phyloP scores from a whole-genome alignment of 2,888 invertebrate species.

The Operophtera brumata region DNA sequence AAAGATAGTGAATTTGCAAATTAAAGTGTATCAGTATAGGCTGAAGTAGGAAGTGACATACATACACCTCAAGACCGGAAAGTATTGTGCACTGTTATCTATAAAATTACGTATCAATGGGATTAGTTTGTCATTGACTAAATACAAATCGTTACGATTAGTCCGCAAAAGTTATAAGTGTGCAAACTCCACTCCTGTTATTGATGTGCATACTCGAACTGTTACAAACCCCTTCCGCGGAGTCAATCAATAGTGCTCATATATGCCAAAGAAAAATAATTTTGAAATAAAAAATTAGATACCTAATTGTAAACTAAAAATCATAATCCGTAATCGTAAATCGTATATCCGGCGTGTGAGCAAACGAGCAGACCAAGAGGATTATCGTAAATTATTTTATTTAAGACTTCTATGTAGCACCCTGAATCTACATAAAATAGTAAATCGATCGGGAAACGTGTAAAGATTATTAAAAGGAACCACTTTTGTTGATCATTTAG shows the following conservation, averaged over 20 bases:
- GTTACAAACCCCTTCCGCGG: conserved; percentile 44
- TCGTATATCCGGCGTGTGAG: conserved; percentile 30
- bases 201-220: not conserved
- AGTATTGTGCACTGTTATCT: conserved; percentile 49
- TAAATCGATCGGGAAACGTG: no score
- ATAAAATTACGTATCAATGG: conserved; percentile 50
- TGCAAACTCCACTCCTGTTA: conserved; percentile 44
- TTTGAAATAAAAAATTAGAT: conserved; percentile 28
- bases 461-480: no score
- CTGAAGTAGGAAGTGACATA: conserved; percentile 27
- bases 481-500: no score
- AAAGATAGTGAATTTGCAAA: conserved; percentile 23
- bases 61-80: conserved; percentile 42
- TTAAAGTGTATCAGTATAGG: conserved; percentile 25
- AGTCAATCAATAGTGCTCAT: conserved; percentile 50
- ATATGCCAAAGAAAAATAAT: conserved; percentile 50
- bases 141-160: conserved; percentile 43
- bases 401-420: not conserved
- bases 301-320: conserved; percentile 33
- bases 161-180: conserved; percentile 41
- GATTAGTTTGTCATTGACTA: conserved; percentile 48
- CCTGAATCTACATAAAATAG: no score
- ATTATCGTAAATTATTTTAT: not conserved
- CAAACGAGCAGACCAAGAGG: conserved; percentile 41
- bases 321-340: no score